phyloP scores from a whole-genome alignment of 2,797 vertebrate species.

The Pygocentrus nattereri region DNA sequence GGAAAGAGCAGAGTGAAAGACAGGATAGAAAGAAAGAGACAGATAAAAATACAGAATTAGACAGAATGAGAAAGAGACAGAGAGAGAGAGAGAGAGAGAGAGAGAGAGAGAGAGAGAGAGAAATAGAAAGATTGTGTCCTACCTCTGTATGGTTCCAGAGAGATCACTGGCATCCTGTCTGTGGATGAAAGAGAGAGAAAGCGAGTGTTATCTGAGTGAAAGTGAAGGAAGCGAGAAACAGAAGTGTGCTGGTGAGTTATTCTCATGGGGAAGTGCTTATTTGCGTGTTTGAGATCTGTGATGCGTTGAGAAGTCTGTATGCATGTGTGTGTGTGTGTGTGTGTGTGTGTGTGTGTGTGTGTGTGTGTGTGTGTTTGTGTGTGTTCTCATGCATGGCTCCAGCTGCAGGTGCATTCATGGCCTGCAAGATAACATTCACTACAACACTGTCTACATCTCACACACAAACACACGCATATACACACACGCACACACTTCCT shows the following conservation, averaged over 20 bases:
- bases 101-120: background rate
- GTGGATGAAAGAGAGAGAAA: slow-evolving; percentile 61
- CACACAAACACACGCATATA: slow-evolving; percentile 50
- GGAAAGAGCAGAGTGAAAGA: no score
- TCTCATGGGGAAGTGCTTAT: slow-evolving; percentile 11
- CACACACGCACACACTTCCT: slow-evolving; percentile 42
- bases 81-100: no score
- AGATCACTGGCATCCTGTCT: slow-evolving; percentile 85
- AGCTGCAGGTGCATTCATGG: slow-evolving; percentile 46
- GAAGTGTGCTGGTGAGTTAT: background rate
- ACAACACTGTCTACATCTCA: slow-evolving; percentile 40
- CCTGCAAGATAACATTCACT: slow-evolving; percentile 52
- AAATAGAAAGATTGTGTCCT: background rate
- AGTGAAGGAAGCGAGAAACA: slow-evolving; percentile 2
- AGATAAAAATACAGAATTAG: no score
- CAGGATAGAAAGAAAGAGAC: background rate
- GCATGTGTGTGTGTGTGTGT: slow-evolving; percentile 31
- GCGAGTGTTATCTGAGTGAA: slow-evolving; percentile 29
- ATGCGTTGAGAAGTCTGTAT: slow-evolving; percentile 21
- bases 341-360: slow-evolving; percentile 43
- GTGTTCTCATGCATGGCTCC: slow-evolving; percentile 46
- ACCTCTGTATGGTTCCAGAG: slow-evolving; percentile 84
- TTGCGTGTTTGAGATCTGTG: slow-evolving; percentile 12
- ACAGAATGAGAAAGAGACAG: background rate
- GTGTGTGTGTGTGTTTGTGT: slow-evolving; percentile 39